Conservation (phyloP, 2,797 vertebrate genomes). For the Fistularia commersonii region DNA sequence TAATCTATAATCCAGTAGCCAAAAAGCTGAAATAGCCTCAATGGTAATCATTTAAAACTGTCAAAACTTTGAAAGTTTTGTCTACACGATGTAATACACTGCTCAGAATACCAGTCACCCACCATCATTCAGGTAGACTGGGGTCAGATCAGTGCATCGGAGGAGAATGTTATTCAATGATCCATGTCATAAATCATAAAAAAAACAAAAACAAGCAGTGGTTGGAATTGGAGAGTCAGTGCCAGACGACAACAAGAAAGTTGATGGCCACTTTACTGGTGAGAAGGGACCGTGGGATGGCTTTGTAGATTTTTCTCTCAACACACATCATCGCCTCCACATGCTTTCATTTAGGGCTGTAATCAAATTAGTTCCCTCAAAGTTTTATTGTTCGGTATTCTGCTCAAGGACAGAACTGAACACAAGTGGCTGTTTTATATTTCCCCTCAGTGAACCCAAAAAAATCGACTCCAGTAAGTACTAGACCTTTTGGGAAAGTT, state of each 20-base stretch:
- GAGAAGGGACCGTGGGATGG: neutral
- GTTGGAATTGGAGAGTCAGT: too few relatives aligned
- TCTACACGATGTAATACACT: too few relatives aligned
- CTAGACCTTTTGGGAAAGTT: conserved; percentile 11
- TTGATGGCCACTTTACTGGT: too few relatives aligned
- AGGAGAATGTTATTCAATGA: too few relatives aligned
- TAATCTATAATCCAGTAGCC: conserved; percentile 22
- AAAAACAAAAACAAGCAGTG: too few relatives aligned
- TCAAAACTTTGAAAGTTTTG: too few relatives aligned
- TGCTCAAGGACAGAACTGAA: conserved; percentile 4
- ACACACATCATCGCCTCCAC: conserved; percentile 1
- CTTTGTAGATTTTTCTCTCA: neutral
- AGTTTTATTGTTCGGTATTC: conserved; percentile 3
- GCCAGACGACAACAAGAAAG: too few relatives aligned
- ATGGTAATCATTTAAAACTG: too few relatives aligned
- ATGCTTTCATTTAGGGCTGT: conserved; percentile 3
- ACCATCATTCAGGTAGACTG: too few relatives aligned
- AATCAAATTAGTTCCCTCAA: conserved; percentile 3
- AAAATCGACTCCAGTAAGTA: neutral
- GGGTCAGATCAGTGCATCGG: too few relatives aligned
- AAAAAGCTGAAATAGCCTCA: conserved; percentile 1
- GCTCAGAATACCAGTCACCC: too few relatives aligned
- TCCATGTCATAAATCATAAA: too few relatives aligned
- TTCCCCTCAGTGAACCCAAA: neutral
- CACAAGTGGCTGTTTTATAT: neutral